Base-by-base conservation (phyloP, 2,888 invertebrate species). In the Cinara cedri region DNA sequence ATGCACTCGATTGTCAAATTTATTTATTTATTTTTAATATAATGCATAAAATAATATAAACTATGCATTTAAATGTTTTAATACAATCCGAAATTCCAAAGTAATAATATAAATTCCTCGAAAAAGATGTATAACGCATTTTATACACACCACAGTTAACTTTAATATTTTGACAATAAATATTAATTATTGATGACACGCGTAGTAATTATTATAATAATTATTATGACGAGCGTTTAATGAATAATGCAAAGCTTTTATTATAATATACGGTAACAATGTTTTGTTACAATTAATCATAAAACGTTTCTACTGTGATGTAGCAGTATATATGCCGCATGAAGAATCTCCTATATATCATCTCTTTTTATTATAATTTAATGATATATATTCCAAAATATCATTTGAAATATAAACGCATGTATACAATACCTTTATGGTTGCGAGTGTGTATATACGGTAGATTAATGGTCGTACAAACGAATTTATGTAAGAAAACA, bases 381-480 rank as follows among this genome's bases (percentile, higher is more conserved):
- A 42, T n/a, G 49, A 49, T 24, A 24, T 24, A 49, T 68, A 26
- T 11, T 68, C n/a, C 26, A 26, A n/a, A 34, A 13, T 24, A 24
- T 65, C 16, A 68, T 63, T 63, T 42, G 11, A 63, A 63, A 42
- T 49, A 13, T 24, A 68, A 21, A 24, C 24, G 66, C 49, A 6
- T n/a, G 46, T 19, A 10, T 14, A 42, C 11, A 13, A 63, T 42
- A 63, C 34, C 42, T n/a, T n/a, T 63, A 34, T 34, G 34, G n/a
- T 55, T 57, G 49, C 11, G 16, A 16, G 19, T 46, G 24, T n/a
- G n/a, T n/a, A n/a, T n/a, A n/a, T n/a, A n/a, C 24, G 16, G n/a
- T 46, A 16, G 49, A 68, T 68, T 68, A 68, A 68, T 68, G 66
- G 49, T 68, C 66, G 14, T 14, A 24, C 66, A n/a, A 68, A 68